Base-by-base conservation (phyloP, 2,888 invertebrate species). In the Apotomis turbidana region DNA sequence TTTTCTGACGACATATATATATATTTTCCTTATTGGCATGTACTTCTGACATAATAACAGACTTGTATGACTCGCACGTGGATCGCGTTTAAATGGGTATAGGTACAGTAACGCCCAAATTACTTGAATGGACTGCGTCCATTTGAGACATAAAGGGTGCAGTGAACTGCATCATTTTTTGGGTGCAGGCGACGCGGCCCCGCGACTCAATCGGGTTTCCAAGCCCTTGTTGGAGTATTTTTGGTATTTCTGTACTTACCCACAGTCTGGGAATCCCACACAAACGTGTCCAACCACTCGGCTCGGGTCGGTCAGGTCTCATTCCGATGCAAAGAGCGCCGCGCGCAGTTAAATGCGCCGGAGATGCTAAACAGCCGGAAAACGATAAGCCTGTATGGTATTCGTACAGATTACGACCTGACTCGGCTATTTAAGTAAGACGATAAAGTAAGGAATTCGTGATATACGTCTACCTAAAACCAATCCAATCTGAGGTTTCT, bases 221-320 rank as follows among this genome's bases (percentile, higher is more conserved):
- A 41, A 41, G 2, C 9, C 10, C 9, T 49, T 8, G 49, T 6
- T 10, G 9, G 10, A 49, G 9, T 49, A 12, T 10, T 49, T 49
- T 49, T 59, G 41, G n/a, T 8, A n/a, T 41, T 38, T 38, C 41
- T 6, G 27, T 59, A 54, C 10, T 27, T 41, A 36, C 58, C 41
- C 44, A 38, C 61, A 63, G 8, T 57, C 55, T 36, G 66, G 66
- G 55, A 57, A 46, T 66, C 57, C 66, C 66, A n/a, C 27, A 44
- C 27, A 44, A 54, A 46, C 27, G 27, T 66, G 46, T 36, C 46
- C 27, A 61, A 10, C 46, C 12, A 12, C 15, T 58, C 1, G 58
- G 27, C 27, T 27, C 27, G 27, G 27, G 2, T 27, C 27, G 27
- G 52, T 27, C 66, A 1, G 27, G 52, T 27, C 66, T 57, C 8